A percentile compares a stretch with the other conserved stretches of the same genome.
phyloP scores from a whole-genome alignment of 1,140 invertebrate species.

The Drosophila rufa region DNA sequence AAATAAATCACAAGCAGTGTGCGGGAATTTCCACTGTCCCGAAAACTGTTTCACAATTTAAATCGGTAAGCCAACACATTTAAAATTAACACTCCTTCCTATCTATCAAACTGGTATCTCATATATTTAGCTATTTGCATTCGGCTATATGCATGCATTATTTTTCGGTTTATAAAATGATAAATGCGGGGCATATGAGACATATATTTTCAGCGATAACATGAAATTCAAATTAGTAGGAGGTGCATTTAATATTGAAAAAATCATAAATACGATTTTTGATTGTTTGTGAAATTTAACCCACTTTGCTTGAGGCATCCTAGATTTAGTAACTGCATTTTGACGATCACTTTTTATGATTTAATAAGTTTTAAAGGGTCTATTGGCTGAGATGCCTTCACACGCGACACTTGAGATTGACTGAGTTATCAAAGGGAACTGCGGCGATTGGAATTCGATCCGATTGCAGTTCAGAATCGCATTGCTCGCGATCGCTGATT shows the following conservation, averaged over 20 bases:
- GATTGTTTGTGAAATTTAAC: conserved; percentile 31
- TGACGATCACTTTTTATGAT: conserved; percentile 14
- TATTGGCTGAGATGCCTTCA: conserved; percentile 14
- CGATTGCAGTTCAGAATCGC: conserved; percentile 67
- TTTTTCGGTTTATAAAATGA: conserved; percentile 48
- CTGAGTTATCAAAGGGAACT: conserved; percentile 32
- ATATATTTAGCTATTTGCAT: conserved; percentile 42
- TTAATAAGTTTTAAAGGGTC: not conserved
- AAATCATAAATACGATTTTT: not conserved
- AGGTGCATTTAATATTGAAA: not conserved
- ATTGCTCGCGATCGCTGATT: conserved; percentile 49
- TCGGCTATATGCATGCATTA: conserved; percentile 30
- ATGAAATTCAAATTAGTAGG: conserved; percentile 36
- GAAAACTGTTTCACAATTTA: conserved; percentile 10
- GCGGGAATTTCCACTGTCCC: not conserved
- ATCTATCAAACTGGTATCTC: conserved; percentile 26
- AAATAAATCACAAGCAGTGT: conserved; percentile 19
- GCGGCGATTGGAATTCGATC: conserved; percentile 47
- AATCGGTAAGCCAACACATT: not conserved
- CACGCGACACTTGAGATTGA: conserved; percentile 26
- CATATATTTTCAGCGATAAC: conserved; percentile 27
- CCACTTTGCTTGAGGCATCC: conserved; percentile 76
- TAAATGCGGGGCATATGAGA: conserved; percentile 45
- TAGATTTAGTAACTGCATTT: conserved; percentile 73
- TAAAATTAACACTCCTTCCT: conserved; percentile 17